Evolutionary conservation across 1,140 invertebrate species (phyloP), one percentile per base, ranked within the genome.

Genomic region (Psilanteris sp.): DNA sequence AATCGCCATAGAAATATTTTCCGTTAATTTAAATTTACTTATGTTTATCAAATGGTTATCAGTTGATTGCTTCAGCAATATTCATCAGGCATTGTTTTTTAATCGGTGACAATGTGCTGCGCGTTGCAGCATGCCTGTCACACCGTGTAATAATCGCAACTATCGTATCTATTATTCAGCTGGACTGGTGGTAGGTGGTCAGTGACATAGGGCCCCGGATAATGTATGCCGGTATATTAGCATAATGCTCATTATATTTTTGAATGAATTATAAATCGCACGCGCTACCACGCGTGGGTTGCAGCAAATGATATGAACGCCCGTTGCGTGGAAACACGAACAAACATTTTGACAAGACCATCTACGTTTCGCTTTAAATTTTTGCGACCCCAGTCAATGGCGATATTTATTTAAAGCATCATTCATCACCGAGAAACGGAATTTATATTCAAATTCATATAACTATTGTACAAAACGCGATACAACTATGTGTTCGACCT

Each of bases 171-270:
- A 77, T 77, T 78, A 68, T 78, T 73, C 55, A 68, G 10, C 3
- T 37, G 26, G 31, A 10, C 31, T 22, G 64, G 74, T 78, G 74
- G 81, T 83, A 86, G 84, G 82, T 85, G 83, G 83, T 85, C 82
- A 83, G 79, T 85, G 84, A 86, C 82, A 83, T 81, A 84, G 74
- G 79, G 50, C 66, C 48, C 43, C 32, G 77, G 77, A 80, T 85
- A 85, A 86, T 81, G 55, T 79, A 73, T 73, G 73, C 62, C 50
- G 61, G 62, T 57, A 71, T 77, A 85, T 86, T 84, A 84, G 74
- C 84, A 84, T 83, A 82, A 85, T 75, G 75, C 68, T 80, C 61
- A 80, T 80, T 66, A 85, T 79, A 77, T 75, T 81, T 79, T 80
- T 77, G 50, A 80, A 80, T 81, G 79, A 84, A 83, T 83, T 83